Percentiles rank a stretch among this genome's conserved stretches.
These are phyloP conservation scores for Eueremaeus valkanovi DNA, from an alignment of 2,888 invertebrate species.

Conservation along the genomic window DNA sequence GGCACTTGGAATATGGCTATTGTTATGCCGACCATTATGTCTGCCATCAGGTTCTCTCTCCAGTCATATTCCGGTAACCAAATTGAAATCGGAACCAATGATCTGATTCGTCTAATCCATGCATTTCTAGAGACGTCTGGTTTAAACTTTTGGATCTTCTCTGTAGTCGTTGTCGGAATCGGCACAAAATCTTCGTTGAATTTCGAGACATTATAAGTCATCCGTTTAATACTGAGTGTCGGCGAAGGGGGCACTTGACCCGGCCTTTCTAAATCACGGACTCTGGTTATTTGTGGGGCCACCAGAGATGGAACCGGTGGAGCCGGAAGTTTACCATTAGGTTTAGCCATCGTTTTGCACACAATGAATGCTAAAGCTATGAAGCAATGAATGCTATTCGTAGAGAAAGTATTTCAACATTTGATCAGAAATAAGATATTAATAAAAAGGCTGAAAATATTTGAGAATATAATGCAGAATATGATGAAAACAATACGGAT, in stretches of 20 bases:
- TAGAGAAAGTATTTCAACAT: too few relatives aligned
- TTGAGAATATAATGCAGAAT: too few relatives aligned
- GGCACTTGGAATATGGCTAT: slow-evolving; percentile 48
- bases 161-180: neutral
- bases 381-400: too few relatives aligned
- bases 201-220: neutral
- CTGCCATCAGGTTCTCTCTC: slow-evolving; percentile 45
- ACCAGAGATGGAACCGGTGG: too few relatives aligned
- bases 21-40: slow-evolving; percentile 48
- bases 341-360: too few relatives aligned
- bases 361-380: too few relatives aligned
- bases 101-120: slow-evolving; percentile 26
- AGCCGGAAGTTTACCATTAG: too few relatives aligned
- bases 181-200: neutral
- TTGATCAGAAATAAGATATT: too few relatives aligned
- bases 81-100: slow-evolving; percentile 50
- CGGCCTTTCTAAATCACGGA: too few relatives aligned
- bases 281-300: too few relatives aligned
- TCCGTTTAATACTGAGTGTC: neutral
- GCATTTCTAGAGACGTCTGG: slow-evolving; percentile 3
- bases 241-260: neutral
- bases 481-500: too few relatives aligned
- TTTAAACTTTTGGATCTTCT: neutral
- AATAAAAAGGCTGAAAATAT: too few relatives aligned
- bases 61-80: slow-evolving; percentile 52